Conservation (phyloP, 2,888 invertebrate genomes). For the Rutpela maculata region DNA sequence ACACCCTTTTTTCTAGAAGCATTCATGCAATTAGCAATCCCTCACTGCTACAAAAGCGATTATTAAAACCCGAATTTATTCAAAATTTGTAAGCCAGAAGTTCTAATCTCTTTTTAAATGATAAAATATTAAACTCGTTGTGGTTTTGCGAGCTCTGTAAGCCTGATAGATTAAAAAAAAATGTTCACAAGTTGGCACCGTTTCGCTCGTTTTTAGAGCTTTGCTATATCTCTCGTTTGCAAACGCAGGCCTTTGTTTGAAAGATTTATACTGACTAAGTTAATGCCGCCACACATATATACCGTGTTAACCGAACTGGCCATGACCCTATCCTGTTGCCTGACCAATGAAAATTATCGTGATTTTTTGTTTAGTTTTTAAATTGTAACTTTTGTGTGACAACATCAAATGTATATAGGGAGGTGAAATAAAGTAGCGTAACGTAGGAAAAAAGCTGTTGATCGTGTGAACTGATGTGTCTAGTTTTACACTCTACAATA, state of each 20-base stretch:
- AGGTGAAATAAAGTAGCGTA: no score
- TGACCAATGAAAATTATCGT: background rate
- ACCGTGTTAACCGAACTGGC: conserved; percentile 36
- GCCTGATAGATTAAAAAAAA: conserved; percentile 44
- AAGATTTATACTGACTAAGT: conserved; percentile 46
- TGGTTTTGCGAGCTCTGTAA: conserved; percentile 39
- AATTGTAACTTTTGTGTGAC: no score
- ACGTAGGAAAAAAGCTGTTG: background rate
- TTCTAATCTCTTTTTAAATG: conserved; percentile 45
- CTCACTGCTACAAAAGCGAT: conserved; percentile 15
- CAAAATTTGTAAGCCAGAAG: conserved; percentile 29
- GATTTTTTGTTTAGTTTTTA: background rate
- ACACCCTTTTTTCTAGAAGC: no score
- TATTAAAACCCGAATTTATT: conserved; percentile 36
- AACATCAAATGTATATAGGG: no score
- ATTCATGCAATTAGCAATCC: background rate
- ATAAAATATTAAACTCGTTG: conserved; percentile 45
- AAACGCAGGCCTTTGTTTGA: conserved; percentile 42
- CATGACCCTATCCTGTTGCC: background rate
- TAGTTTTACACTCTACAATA: background rate
- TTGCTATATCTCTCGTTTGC: conserved; percentile 44
- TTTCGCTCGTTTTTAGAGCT: conserved; percentile 42
- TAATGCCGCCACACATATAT: conserved; percentile 36
- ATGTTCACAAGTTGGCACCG: conserved; percentile 36
- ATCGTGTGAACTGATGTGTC: background rate